Evolutionary conservation across 2,888 invertebrate genomes (phyloP), one percentile per base, ranked within the genome.

Genomic region (Serrognathus titanus): DNA sequence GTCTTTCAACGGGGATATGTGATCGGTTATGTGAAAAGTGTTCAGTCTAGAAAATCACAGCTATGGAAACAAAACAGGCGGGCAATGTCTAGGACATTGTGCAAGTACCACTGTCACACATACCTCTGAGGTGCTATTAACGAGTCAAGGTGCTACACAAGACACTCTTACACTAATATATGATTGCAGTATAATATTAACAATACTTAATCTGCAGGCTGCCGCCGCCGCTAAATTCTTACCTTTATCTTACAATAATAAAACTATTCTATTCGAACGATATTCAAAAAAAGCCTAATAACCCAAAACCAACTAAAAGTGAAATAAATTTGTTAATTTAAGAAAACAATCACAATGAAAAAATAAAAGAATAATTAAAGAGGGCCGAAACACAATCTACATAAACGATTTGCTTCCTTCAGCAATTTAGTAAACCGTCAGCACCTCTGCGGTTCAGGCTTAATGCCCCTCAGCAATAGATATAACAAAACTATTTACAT

Each of bases 1-100:
- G 65, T 67, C 43, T 46, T 61, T 64, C 63, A 67, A 68, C 62
- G 67, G 24, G 24, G 68, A 69, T 66, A 67, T 69, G 72, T 71
- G 71, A 60, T 55, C 36, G 16, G 55, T 57, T 47, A 58, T 45
- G 50, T 53, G 51, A 53, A 31, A 31, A 60, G 62, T 63, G 67
- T 66, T 83, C 83, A 84, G 83, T 84, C 83, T 84, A 83, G 80
- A 79, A 82, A 82, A 84, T 85, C 84, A 85, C 85, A 85, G 84
- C 83, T 83, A 82, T 83, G 82, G 76, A 74, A 72, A 72, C 59
- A 69, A 69, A 68, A 69, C 48, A 41, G 13, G 39, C 64, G 66
- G 66, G 64, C 65, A 68, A 59, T 57, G 58, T 62, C 65, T 66
- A 69, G 68, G 71, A 71, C 70, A 69, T 66, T 60, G 72, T 71